Evolutionary conservation across 37 sponge, comb jelly and placozoan species (phyloP).

Genomic region (Beroe ovata): DNA sequence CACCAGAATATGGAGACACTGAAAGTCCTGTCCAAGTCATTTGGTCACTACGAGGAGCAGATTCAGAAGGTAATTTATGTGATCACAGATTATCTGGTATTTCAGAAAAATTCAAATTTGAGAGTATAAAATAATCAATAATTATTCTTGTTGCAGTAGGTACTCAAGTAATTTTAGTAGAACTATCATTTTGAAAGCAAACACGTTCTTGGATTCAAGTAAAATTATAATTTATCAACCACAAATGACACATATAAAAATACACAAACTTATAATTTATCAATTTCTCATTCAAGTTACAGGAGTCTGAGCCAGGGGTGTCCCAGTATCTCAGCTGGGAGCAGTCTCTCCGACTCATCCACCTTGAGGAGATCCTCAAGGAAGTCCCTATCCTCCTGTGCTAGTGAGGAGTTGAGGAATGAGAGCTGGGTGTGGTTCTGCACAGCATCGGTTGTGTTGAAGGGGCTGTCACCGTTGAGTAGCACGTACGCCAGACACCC

Average conservation of each 20-base stretch:
- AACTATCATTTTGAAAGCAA: no score
- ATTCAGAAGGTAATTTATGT: constrained; percentile 33
- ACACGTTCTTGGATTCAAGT: no score
- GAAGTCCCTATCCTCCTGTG: background rate
- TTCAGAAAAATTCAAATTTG: no score
- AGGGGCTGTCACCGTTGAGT: constrained; percentile 20
- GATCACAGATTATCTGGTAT: background rate
- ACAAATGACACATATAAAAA: no score
- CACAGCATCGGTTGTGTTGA: background rate
- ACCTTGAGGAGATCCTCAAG: background rate
- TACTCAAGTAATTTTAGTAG: background rate
- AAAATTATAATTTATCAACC: no score
- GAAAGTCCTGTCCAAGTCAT: constrained; percentile 23
- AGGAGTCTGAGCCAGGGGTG: background rate
- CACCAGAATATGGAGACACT: constrained; percentile 46
- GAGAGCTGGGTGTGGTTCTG: background rate
- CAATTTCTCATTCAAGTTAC: no score
- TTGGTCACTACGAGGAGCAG: constrained; percentile 56
- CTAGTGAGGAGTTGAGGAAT: background rate
- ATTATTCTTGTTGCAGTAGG: no score
- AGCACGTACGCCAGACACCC: constrained; percentile 56
- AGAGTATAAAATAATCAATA: no score
- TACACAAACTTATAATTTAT: no score
- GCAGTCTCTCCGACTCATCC: background rate
- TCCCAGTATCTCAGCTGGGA: background rate